These are phyloP conservation scores for Monoplex corrugatus DNA, from an alignment of 2,888 invertebrate species.

Conservation along the genomic window DNA sequence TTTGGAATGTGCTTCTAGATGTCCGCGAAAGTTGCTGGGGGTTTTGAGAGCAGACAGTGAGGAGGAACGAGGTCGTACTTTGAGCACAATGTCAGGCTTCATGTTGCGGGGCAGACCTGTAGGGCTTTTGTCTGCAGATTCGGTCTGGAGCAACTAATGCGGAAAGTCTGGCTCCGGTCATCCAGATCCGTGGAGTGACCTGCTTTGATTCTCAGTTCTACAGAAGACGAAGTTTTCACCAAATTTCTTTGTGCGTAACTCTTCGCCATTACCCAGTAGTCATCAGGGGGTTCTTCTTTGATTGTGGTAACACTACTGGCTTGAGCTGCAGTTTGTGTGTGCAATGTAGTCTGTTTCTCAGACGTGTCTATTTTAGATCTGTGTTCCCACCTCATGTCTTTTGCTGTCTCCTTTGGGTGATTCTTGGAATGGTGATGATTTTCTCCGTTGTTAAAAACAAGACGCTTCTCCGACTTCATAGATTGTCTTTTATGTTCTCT, in stretches of 20 bases:
- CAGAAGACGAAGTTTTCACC: neutral
- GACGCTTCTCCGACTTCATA: neutral
- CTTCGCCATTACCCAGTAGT: slow-evolving; percentile 3
- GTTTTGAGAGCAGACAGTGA: slow-evolving; percentile 22
- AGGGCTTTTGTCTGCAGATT: neutral
- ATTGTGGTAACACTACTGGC: neutral
- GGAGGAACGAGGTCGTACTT: slow-evolving; percentile 39
- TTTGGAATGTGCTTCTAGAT: neutral
- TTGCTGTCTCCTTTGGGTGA: neutral
- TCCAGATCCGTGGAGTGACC: neutral
- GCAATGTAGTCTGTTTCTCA: slow-evolving; percentile 15
- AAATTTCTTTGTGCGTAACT: neutral
- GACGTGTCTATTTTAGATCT: neutral
- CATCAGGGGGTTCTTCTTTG: slow-evolving; percentile 34
- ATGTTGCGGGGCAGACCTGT: neutral
- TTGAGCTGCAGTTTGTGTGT: neutral
- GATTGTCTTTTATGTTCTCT: slow-evolving; percentile 1
- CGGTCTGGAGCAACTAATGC: slow-evolving; percentile 39
- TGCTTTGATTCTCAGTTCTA: neutral
- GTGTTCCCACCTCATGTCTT: neutral
- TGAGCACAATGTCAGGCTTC: slow-evolving; percentile 35
- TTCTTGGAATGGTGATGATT: slow-evolving; percentile 1
- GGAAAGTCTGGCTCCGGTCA: slow-evolving; percentile 34
- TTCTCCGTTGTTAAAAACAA: neutral
- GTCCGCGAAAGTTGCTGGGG: neutral